These are phyloP conservation scores for Ornithorhynchus anatinus DNA, from an alignment of 2,113 vertebrate genomes.

Conservation along the genomic window DNA sequence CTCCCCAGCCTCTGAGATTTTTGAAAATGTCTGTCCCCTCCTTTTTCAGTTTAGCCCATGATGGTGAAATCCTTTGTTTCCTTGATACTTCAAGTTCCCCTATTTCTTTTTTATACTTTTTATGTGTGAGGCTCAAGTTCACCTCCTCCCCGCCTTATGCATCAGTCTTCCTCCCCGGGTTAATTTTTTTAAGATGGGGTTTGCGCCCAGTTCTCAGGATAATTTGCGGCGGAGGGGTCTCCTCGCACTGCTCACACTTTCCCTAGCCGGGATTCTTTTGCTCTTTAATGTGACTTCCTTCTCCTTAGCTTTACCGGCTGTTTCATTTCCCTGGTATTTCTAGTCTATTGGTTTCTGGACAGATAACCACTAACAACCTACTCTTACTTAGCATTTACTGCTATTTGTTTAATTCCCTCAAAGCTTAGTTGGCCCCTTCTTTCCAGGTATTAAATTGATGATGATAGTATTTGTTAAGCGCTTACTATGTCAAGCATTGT, in stretches of 20 bases:
- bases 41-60: slow-evolving; percentile 70
- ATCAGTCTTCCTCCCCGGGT: slow-evolving; percentile 64
- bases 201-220: slow-evolving; percentile 32
- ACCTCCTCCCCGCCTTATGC: slow-evolving; percentile 66
- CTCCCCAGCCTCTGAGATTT: slow-evolving; percentile 34
- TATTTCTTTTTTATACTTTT: slow-evolving; percentile 71
- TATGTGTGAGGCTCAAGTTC: slow-evolving; percentile 5
- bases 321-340: not conserved
- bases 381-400: not conserved
- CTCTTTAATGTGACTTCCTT: not conserved
- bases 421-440: not conserved
- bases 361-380: no score
- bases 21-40: slow-evolving; percentile 48
- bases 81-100: slow-evolving; percentile 73
- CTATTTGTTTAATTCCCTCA: not conserved
- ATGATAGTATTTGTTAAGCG: not conserved
- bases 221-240: not conserved
- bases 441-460: not conserved
- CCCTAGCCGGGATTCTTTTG: slow-evolving; percentile 11
- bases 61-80: slow-evolving; percentile 67
- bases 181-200: slow-evolving; percentile 49
- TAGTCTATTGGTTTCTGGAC: not conserved
- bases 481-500: slow-evolving; percentile 18
- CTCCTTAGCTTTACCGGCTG: not conserved
- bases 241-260: not conserved